Evolutionary conservation across 2,888 invertebrate genomes (phyloP), one percentile per base, ranked within the genome.

Genomic region (Parnassius mnemosyne): DNA sequence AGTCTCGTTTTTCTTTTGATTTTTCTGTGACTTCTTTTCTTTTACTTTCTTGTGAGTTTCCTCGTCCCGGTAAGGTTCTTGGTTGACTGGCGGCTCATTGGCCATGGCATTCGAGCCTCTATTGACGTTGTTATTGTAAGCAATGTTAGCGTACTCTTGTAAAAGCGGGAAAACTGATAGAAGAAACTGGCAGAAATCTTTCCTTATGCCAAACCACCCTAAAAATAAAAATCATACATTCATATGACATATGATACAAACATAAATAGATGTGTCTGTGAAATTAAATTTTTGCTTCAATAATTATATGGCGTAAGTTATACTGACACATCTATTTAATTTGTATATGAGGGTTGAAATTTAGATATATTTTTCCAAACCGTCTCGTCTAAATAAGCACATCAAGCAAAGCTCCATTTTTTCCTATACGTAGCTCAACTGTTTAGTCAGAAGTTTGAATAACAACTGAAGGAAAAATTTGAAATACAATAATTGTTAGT

Each of bases 151-250:
- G 84, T 99, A 99, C 81, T 99, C 98, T 92, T 99, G 98, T 53
- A 99, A 93, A 67, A 98, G 93, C 0, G 99, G 99, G 88, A 98
- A 98, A 12, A 96, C 94, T 60, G 97, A 97, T 44, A 99, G 92
- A n/a, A 99, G 93, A 85, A 98, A 99, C 75, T 97, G 97, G 82
- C 98, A 99, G 84, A 99, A 98, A 81, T 98, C 99, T 92, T 98
- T 98, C 57, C 99, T 94, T 73, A 99, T 97, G 59, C 99, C 99
- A 87, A 99, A 99, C 99, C 99, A 99, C 98, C 98, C 97, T 98
- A 41, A 3, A 61, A 12, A 3, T 56, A 54, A 54, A 16, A 13
- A 54, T 13, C 44, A 34, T 25, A 9, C 51, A 46, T 5, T 46
- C n/a, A 46, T 12, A 12, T 12, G 3, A 46, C 11, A 46, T 11